Evolutionary conservation across 2,113 vertebrate species (phyloP).

Genomic region (Petroica traversi): DNA sequence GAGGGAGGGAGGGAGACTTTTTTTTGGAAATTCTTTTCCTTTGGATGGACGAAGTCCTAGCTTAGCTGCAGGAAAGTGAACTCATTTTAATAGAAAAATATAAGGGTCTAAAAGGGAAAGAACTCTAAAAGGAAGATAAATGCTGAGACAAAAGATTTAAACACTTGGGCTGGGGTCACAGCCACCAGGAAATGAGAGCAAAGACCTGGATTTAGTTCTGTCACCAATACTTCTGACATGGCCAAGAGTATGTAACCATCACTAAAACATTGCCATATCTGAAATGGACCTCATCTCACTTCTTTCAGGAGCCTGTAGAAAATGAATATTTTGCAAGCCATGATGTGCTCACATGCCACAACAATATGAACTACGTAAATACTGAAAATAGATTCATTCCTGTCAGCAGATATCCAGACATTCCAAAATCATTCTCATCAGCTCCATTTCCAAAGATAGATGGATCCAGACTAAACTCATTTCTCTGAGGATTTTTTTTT

Average conservation of each 20-base stretch:
- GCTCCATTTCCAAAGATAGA: constrained; percentile 52
- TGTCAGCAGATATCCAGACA: constrained; percentile 53
- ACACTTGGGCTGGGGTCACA: neutral
- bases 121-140: neutral
- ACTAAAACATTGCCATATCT: neutral
- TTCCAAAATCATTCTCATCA: constrained; percentile 50
- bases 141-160: neutral
- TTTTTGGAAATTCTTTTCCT: neutral
- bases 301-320: neutral
- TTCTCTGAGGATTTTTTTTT: neutral
- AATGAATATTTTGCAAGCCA: neutral
- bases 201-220: neutral
- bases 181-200: neutral
- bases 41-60: neutral
- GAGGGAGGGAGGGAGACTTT: neutral
- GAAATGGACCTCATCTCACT: neutral
- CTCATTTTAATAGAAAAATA: neutral
- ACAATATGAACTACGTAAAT: constrained; percentile 26
- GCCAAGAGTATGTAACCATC: neutral
- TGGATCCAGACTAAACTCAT: constrained; percentile 35
- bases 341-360: neutral
- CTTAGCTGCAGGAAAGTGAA: neutral
- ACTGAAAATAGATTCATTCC: constrained; percentile 47
- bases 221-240: accelerated
- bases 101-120: neutral